Evolutionary conservation across 2,797 vertebrate species (phyloP), one percentile per base, ranked within the genome.

Genomic region (Cichlasoma orientale): DNA sequence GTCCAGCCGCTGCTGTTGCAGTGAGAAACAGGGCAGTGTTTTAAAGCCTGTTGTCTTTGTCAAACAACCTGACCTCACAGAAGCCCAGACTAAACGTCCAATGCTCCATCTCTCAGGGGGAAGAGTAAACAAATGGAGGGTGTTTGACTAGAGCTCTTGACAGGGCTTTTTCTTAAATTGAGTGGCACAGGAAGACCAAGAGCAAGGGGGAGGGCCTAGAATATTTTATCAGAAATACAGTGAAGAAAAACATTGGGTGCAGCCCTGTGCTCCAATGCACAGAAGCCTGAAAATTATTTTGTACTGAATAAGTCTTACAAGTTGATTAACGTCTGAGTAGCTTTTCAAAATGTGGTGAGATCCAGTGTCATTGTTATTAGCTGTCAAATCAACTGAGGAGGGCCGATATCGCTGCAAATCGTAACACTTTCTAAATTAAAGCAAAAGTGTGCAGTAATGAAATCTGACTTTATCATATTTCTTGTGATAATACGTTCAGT

Each of bases 101-200:
- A 52, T 66, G 29, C 14, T 41, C 74, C 77, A 21, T 74, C 72
- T 85, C 52, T 82, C 36, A 16, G 50, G 74, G 70, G 80, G 61
- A 71, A 56, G 56, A 50, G 86, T 90, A 91, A 92, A 92, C 80
- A 90, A 75, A 86, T 71, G 14, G 73, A 16, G 72, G 47, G 84
- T 77, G 83, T 86, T 77, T 84, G 84, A 80, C 72, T 55, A 69
- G 33, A 72, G 80, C 57, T 63, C 44, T 63, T 44, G 21, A 44
- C 4, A 1, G 8, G 21, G 8, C 8, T 27, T 66, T 47, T 66
- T 27, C 41, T 66, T 47, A 47, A 29, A 50, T 29, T 47, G 25
- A 25, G 25, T 68, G 41, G 41, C 61, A 68, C 41, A 68, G 16
- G 16, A 50, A 29, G 3, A 68, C 16, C 5, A 68, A 68, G 41